A percentile compares a stretch with the other conserved stretches of the same genome.
These are phyloP conservation scores for Ptiloglossa arizonensis DNA, from an alignment of 1,140 invertebrate genomes.

Conservation along the genomic window DNA sequence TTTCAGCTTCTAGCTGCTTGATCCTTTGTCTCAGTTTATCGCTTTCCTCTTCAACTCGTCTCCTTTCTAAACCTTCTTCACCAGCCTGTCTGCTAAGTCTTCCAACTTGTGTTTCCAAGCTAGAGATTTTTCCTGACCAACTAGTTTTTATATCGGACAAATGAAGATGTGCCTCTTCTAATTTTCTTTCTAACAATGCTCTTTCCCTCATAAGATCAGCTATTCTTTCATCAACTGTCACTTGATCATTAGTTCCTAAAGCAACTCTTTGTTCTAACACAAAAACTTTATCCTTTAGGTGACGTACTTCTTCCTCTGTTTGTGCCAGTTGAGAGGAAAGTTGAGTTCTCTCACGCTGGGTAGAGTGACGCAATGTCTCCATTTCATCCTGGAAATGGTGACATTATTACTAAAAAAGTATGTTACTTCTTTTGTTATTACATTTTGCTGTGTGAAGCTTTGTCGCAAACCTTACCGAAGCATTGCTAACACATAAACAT, in stretches of 20 bases:
- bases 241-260: conserved; percentile 79
- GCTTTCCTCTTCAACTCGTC: conserved; percentile 88
- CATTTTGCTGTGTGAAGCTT: conserved; percentile 46
- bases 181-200: conserved; percentile 87
- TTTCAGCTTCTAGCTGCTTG: conserved; percentile 85
- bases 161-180: conserved; percentile 92
- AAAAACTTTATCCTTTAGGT: conserved; percentile 86
- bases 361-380: conserved; percentile 85
- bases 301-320: conserved; percentile 85
- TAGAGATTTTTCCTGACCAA: conserved; percentile 93
- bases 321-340: conserved; percentile 84
- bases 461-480: conserved; percentile 54
- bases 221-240: conserved; percentile 84
- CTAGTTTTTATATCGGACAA: conserved; percentile 93
- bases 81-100: conserved; percentile 90
- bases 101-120: conserved; percentile 91
- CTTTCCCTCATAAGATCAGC: conserved; percentile 83
- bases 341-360: conserved; percentile 84
- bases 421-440: neutral
- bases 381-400: conserved; percentile 85
- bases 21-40: conserved; percentile 85
- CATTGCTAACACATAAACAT: conserved; percentile 34
- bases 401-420: conserved; percentile 14
- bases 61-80: conserved; percentile 89
- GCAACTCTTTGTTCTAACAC: conserved; percentile 84